Evolutionary conservation across 2,113 vertebrate species (phyloP), one percentile per base, ranked within the genome.

Genomic region (Propithecus coquereli): DNA sequence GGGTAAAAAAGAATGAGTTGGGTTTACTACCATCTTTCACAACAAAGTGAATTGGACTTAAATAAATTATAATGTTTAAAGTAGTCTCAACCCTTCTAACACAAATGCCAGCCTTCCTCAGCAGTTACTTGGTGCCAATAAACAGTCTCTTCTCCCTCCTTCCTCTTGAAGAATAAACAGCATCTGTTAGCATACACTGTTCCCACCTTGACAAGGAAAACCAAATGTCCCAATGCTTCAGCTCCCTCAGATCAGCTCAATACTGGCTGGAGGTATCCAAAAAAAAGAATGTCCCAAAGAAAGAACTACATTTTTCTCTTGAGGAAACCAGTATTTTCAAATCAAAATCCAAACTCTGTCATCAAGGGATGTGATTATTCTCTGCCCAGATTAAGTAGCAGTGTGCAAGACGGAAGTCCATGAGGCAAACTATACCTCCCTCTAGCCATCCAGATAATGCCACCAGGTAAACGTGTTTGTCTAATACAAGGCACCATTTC

Each of bases 41-140:
- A 97, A 96, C 87, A 91, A 95, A 87, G 32, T 80, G 66, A 98
- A 95, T 34, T 97, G 90, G 88, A 96, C 57, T 83, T 93, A 94
- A 92, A 96, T 83, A 90, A 45, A 73, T 92, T 94, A 59, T 25
- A 79, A 27, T 23, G 22, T 34, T 95, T 96, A 82, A 93, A 91
- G 93, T 97, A 82, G 82, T 95, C 83, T 85, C 0, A 0, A 94
- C 61, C 2, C 70, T 92, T 65, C 52, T 92, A 94, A 91, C n/a
- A 77, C 30, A 98, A 97, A 96, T 91, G 23, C 14, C 63, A 88
- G 63, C 22, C 59, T 97, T 97, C 52, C 87, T 97, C 40, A 43
- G 50, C 74, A 92, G 87, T 97, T 92, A 95, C 95, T 97, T 96
- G 0, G 4, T 96, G 68, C 90, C 93, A 97, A 92, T 92, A 96